A percentile compares a stretch with the other conserved stretches of the same genome.
These are phyloP conservation scores for Lutjanus campechanus DNA, from an alignment of 2,797 vertebrate species.

Conservation along the genomic window DNA sequence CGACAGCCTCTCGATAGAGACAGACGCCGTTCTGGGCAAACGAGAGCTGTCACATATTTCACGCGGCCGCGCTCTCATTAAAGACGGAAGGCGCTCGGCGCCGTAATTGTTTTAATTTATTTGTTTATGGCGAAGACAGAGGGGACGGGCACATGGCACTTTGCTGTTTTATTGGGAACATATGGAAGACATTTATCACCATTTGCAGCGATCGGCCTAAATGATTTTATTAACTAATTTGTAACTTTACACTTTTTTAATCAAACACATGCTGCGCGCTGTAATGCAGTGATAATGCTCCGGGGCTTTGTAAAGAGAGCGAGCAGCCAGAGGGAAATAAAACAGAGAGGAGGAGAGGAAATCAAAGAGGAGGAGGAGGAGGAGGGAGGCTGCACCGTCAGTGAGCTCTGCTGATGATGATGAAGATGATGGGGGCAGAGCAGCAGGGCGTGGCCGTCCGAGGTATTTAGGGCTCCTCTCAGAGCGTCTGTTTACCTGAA, in stretches of 20 bases:
- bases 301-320: slow-evolving; percentile 84
- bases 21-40: slow-evolving; percentile 77
- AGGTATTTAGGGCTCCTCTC: slow-evolving; percentile 67
- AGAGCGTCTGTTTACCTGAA: slow-evolving; percentile 70
- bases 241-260: slow-evolving; percentile 86
- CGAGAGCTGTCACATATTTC: slow-evolving; percentile 80
- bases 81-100: slow-evolving; percentile 74
- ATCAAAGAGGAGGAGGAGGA: slow-evolving; percentile 4
- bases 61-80: slow-evolving; percentile 71
- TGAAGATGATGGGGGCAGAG: slow-evolving; percentile 63
- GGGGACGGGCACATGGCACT: slow-evolving; percentile 86
- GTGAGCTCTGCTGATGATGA: slow-evolving; percentile 36
- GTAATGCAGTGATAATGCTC: slow-evolving; percentile 86
- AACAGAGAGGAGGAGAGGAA: slow-evolving; percentile 35
- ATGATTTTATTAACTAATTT: slow-evolving; percentile 86
- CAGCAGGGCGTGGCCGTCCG: slow-evolving; percentile 35
- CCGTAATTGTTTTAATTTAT: slow-evolving; percentile 90
- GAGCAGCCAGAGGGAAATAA: slow-evolving; percentile 83
- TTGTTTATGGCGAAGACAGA: slow-evolving; percentile 85
- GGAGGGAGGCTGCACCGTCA: slow-evolving; percentile 33
- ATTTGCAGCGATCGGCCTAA: slow-evolving; percentile 83
- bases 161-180: slow-evolving; percentile 85
- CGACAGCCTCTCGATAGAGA: slow-evolving; percentile 71
- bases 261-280: slow-evolving; percentile 84
- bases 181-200: slow-evolving; percentile 87